phyloP scores from a whole-genome alignment of 2,888 invertebrate species.

The Agrochola lota region DNA sequence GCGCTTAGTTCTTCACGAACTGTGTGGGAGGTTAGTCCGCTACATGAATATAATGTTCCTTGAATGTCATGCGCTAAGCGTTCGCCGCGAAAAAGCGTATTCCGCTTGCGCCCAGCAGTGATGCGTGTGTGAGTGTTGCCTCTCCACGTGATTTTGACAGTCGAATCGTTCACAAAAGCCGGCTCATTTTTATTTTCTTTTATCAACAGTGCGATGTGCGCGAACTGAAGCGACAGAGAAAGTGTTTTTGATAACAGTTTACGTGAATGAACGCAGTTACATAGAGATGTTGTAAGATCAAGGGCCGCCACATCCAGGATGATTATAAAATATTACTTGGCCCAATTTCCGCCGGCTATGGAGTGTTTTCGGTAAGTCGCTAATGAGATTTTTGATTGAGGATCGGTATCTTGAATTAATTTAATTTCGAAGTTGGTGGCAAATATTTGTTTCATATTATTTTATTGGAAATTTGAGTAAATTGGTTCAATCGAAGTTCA shows the following conservation, averaged over 20 bases:
- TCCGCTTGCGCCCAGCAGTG: conserved; percentile 76
- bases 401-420: conserved; percentile 72
- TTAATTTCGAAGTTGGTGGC: conserved; percentile 67
- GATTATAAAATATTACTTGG: conserved; percentile 73
- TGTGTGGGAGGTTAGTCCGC: conserved; percentile 90
- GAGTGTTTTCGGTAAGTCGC: conserved; percentile 83
- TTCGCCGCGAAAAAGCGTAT: conserved; percentile 83
- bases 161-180: conserved; percentile 77
- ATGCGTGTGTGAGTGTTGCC: conserved; percentile 79
- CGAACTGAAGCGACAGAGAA: conserved; percentile 74
- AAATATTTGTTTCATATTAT: conserved; percentile 70
- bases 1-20: conserved; percentile 90
- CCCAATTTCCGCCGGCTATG: conserved; percentile 78
- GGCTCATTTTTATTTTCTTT: conserved; percentile 75
- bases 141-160: conserved; percentile 89
- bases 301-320: conserved; percentile 74
- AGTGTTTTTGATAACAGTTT: conserved; percentile 81
- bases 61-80: conserved; percentile 86
- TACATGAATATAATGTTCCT: conserved; percentile 86
- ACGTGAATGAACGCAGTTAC: conserved; percentile 72
- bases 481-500: conserved; percentile 48
- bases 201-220: conserved; percentile 75
- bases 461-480: conserved; percentile 59
- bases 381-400: conserved; percentile 76
- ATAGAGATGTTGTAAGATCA: conserved; percentile 77